Evolutionary conservation across 1,140 invertebrate genomes (phyloP), one percentile per base, ranked within the genome.

Genomic region (Drosophila littoralis): DNA sequence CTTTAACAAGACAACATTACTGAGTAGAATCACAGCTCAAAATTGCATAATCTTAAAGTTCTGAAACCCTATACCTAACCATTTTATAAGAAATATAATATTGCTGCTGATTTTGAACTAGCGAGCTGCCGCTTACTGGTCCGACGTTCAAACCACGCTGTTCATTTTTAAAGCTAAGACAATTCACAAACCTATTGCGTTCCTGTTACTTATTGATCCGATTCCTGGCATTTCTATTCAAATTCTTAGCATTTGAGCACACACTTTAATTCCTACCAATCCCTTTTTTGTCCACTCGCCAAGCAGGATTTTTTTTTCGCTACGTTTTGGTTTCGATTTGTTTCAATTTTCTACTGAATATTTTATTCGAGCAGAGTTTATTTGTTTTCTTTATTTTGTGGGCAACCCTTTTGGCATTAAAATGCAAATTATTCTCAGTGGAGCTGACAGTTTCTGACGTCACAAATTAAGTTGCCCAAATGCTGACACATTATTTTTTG

Each of bases 401-500:
- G 13, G 8, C 36, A 54, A 58, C 63, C 70, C 70, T 64, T 74
- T 42, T 35, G 38, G 35, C 52, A 68, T 77, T 66, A 50, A 63
- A 72, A 86, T 86, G 71, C 75, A 86, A 82, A 80, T 79, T 51
- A 60, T 55, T 33, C 42, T 28, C 45, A 8, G 12, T 33, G 40
- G 28, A 22, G 6, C 42, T 35, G 42, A 59, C 57, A 17, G 40
- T 13, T 33, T 10, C 52, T 51, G 40, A 32, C 59, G 59, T 48
- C 61, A 75, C 35, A 80, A 79, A 81, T 69, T 32, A 75, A 71
- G 65, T 64, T 61, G 45, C 68, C 67, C 52, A 57, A 86, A 57
- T 75, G 83, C 84, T 89, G 83, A 77, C 80, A 77, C 69, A 90
- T 80, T 77, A 73, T 84, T 84, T 77, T 70, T 50, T 42, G 66